phyloP scores from a whole-genome alignment of 2,888 invertebrate species.

The Neria commutata region DNA sequence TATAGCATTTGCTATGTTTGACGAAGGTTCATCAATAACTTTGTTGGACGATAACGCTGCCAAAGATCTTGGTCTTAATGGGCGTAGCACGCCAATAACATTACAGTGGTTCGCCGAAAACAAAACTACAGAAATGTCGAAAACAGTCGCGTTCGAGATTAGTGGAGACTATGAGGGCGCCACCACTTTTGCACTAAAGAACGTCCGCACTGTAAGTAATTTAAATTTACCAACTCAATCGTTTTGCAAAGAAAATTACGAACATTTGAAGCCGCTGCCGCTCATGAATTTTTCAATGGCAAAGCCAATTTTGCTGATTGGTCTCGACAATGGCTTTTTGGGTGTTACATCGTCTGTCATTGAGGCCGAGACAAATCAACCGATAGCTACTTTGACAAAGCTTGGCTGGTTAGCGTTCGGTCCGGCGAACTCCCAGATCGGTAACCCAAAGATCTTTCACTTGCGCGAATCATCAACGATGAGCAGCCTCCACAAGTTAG shows the following conservation, averaged over 20 bases:
- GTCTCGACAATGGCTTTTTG: neutral
- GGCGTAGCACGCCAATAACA: neutral
- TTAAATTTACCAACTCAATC: neutral
- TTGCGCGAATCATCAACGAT: neutral
- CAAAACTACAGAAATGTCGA: slow-evolving; percentile 13
- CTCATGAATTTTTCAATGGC: too few species aligned
- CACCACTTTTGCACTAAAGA: neutral
- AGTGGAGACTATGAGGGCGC: neutral
- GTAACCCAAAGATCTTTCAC: too few species aligned
- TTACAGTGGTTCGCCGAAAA: slow-evolving; percentile 21
- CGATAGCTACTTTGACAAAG: neutral
- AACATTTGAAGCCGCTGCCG: neutral
- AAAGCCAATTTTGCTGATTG: too few species aligned
- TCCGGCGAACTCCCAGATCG: neutral
- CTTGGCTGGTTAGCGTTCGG: neutral
- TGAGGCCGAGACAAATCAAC: neutral
- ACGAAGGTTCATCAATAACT: neutral
- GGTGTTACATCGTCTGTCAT: neutral
- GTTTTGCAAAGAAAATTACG: neutral
- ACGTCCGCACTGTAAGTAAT: neutral
- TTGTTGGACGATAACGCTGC: neutral
- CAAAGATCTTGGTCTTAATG: neutral
- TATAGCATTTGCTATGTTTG: neutral
- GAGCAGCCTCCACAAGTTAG: slow-evolving; percentile 7
- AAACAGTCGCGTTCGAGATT: neutral